phyloP scores from a whole-genome alignment of 2,888 invertebrate genomes.

The Yponomeuta plumbellus region DNA sequence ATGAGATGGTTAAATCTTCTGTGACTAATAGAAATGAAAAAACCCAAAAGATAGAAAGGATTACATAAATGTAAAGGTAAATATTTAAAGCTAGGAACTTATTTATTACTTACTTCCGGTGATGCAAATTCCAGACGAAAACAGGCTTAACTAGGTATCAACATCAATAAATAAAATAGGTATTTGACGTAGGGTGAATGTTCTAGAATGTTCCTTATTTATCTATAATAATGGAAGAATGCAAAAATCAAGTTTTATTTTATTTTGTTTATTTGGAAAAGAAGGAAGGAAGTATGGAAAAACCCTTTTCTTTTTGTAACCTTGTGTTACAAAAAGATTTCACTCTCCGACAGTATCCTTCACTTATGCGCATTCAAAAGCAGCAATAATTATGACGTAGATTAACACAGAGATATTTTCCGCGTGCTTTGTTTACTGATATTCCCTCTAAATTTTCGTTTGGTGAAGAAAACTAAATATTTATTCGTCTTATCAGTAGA shows the following conservation, averaged over 20 bases:
- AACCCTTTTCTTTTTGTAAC: neutral
- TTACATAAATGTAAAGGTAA: neutral
- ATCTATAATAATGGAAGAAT: too few relatives aligned
- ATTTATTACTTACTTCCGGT: neutral
- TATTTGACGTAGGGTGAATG: too few relatives aligned
- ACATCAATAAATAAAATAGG: too few relatives aligned
- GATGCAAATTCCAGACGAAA: neutral
- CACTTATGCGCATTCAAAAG: too few relatives aligned
- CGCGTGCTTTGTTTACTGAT: neutral
- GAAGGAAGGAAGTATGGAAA: too few relatives aligned
- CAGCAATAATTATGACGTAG: too few relatives aligned
- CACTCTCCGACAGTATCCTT: neutral
- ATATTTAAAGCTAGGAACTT: neutral
- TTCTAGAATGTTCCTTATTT: too few relatives aligned
- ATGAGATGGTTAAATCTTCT: neutral
- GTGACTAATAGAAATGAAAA: neutral
- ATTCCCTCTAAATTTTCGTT: neutral
- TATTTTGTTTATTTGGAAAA: too few relatives aligned
- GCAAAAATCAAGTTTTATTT: too few relatives aligned
- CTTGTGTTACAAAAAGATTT: neutral
- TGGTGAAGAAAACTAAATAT: neutral
- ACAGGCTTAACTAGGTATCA: too few relatives aligned
- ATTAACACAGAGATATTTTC: neutral
- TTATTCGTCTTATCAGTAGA: neutral
- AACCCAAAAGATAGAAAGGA: neutral